phyloP scores from a whole-genome alignment of 2,888 invertebrate genomes.

The Eupeodes luniger region DNA sequence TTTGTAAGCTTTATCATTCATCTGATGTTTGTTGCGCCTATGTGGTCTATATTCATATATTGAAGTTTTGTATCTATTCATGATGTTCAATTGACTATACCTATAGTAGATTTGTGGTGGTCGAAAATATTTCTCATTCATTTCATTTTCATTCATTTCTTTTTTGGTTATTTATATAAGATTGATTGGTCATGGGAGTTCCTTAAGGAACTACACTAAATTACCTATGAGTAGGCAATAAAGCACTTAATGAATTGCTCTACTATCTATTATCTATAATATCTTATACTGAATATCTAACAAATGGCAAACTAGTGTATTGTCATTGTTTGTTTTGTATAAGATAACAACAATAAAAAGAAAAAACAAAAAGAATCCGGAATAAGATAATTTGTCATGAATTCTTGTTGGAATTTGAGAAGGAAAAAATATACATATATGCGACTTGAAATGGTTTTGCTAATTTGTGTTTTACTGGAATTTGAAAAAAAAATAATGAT shows the following conservation, averaged over 20 bases:
- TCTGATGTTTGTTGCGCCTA: background rate
- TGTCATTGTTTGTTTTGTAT: slow-evolving; percentile 9
- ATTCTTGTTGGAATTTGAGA: background rate
- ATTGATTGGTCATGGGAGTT: slow-evolving; percentile 43
- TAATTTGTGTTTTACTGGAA: no score
- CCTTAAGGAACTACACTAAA: slow-evolving; percentile 39
- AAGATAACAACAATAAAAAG: slow-evolving; percentile 4
- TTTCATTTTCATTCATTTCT: background rate
- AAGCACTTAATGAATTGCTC: slow-evolving; percentile 43
- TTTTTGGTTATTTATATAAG: slow-evolving; percentile 29
- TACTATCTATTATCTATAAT: slow-evolving; percentile 27
- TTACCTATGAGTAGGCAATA: slow-evolving; percentile 47
- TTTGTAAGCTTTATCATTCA: slow-evolving; percentile 21
- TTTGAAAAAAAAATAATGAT: no score
- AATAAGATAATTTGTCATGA: slow-evolving; percentile 28
- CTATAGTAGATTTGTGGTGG: background rate
- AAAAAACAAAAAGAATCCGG: background rate
- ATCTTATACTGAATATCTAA: background rate
- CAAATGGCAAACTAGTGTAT: slow-evolving; percentile 20
- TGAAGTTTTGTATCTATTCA: slow-evolving; percentile 2
- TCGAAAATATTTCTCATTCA: slow-evolving; percentile 6
- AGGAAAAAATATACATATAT: background rate
- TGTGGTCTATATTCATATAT: background rate
- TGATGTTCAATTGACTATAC: slow-evolving; percentile 34
- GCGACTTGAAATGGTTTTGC: background rate